Base-by-base conservation (phyloP, 2,113 vertebrate species). In the Notarius lentiginosus region DNA sequence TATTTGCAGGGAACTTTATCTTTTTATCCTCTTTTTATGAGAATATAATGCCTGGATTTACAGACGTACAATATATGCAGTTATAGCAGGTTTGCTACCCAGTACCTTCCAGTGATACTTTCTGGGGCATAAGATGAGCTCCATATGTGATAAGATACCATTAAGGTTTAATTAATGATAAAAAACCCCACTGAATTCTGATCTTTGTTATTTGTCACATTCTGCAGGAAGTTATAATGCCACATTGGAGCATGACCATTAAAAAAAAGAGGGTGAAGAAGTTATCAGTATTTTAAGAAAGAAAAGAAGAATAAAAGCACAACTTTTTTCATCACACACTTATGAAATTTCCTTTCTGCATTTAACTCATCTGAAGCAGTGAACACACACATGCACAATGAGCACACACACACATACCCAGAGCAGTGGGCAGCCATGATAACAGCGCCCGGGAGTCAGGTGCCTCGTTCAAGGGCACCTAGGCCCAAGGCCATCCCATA, bases 1-100 rank as follows among this genome's bases (percentile, higher is more conserved):
- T 79, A 86, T 86, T 86, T 79, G 75, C 53, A 24, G 9, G 24
- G 53, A 58, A 63, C 51, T 80, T 86, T 70, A 11, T n/a, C 14
- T 70, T 20, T 58, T 79, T 14, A 80, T 86, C 63, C 51, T 68
- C 10, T 79, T 79, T 49, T 86, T 86, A 86, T 86, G 76, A 80
- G 51, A 86, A 70, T 70, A 70, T 80, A 80, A 80, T 76, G 56
- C 72, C 17, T 76, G 56, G 83, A 76, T 76, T 76, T 76, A 17
- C 41, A 76, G 34, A 61, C 6, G 24, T 76, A 76, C 24, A 76
- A 12, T 76, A 58, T 61, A 49, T 60, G 30, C 34, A 5, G 34
- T 61, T 84, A 63, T 63, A 47, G 55, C 12, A 51, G 41, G 41
- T 84, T 34, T 56, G 51, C 47, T 53, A 3, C 61, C 34, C 22